Percentiles rank a stretch among this genome's conserved stretches.
phyloP scores from a whole-genome alignment of 2,797 vertebrate genomes.

The Poecilia gillii region DNA sequence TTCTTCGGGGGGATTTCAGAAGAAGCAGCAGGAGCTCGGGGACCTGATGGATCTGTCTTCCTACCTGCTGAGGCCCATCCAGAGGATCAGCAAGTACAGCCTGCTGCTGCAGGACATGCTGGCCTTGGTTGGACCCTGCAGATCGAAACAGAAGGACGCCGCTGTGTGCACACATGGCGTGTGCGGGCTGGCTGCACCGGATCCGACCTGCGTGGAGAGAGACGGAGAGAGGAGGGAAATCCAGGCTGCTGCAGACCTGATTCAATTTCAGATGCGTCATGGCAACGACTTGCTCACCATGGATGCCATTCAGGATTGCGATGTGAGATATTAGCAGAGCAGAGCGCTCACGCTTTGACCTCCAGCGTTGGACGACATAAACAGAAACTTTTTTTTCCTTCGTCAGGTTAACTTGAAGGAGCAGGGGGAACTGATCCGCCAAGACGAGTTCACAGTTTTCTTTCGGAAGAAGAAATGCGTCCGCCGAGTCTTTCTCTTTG shows the following conservation, averaged over 20 bases:
- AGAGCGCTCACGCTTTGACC: background rate
- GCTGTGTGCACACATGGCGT: slow-evolving; percentile 47
- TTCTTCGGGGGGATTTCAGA: slow-evolving; percentile 59
- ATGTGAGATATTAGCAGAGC: slow-evolving; percentile 69
- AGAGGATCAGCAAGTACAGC: slow-evolving; percentile 88
- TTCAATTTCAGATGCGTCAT: slow-evolving; percentile 86
- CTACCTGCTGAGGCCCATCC: slow-evolving; percentile 77
- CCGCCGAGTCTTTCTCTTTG: slow-evolving; percentile 83
- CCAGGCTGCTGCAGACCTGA: slow-evolving; percentile 79
- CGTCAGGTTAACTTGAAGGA: slow-evolving; percentile 84
- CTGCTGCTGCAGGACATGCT: slow-evolving; percentile 86
- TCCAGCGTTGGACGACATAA: background rate
- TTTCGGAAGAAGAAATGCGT: slow-evolving; percentile 83
- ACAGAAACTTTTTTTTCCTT: background rate
- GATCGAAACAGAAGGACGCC: slow-evolving; percentile 47
- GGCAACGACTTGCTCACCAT: slow-evolving; percentile 87
- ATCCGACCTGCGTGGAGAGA: slow-evolving; percentile 63
- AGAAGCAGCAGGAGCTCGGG: slow-evolving; percentile 86
- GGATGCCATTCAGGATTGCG: slow-evolving; percentile 86
- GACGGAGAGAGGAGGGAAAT: slow-evolving; percentile 80
- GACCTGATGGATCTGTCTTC: slow-evolving; percentile 88
- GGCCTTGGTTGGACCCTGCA: slow-evolving; percentile 58
- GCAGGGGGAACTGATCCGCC: slow-evolving; percentile 83
- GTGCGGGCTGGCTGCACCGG: slow-evolving; percentile 36
- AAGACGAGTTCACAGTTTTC: slow-evolving; percentile 82